A percentile compares a stretch with the other conserved stretches of the same genome.
These are phyloP conservation scores for Pseudonaja textilis DNA, from an alignment of 2,113 vertebrate genomes.

Conservation along the genomic window DNA sequence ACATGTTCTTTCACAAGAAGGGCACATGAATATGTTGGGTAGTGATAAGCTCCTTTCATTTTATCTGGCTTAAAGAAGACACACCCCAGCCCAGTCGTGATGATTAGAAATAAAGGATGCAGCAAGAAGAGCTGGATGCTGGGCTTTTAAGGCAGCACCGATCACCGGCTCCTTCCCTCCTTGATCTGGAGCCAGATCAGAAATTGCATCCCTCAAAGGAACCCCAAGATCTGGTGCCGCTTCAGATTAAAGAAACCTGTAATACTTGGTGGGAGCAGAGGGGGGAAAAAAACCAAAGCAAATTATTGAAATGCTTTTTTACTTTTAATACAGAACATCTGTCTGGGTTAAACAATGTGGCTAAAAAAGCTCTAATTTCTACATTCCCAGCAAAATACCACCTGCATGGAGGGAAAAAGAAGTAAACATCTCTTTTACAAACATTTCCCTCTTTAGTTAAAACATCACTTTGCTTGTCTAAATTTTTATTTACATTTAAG, in stretches of 20 bases:
- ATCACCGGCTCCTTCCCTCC: background rate
- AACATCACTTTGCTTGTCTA: background rate
- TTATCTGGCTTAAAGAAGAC: constrained; percentile 7
- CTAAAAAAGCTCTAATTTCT: background rate
- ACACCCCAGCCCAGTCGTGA: background rate
- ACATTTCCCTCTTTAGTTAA: background rate
- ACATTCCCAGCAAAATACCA: background rate
- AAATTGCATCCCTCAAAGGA: background rate
- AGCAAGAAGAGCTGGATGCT: background rate
- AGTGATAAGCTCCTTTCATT: background rate
- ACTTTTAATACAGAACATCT: background rate
- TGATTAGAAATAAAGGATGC: background rate
- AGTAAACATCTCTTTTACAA: background rate
- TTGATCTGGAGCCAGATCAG: constrained; percentile 7
- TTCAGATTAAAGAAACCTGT: background rate
- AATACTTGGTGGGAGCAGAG: background rate
- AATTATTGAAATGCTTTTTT: background rate
- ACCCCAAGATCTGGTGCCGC: background rate
- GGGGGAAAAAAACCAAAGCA: background rate
- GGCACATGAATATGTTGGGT: background rate
- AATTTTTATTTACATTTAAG: background rate
- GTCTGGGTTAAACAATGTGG: background rate
- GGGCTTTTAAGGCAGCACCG: background rate
- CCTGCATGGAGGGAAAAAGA: background rate
- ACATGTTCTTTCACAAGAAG: background rate